Percentiles rank a stretch among this genome's conserved stretches.
phyloP scores from a whole-genome alignment of 2,797 vertebrate genomes.

The Falco naumanni region DNA sequence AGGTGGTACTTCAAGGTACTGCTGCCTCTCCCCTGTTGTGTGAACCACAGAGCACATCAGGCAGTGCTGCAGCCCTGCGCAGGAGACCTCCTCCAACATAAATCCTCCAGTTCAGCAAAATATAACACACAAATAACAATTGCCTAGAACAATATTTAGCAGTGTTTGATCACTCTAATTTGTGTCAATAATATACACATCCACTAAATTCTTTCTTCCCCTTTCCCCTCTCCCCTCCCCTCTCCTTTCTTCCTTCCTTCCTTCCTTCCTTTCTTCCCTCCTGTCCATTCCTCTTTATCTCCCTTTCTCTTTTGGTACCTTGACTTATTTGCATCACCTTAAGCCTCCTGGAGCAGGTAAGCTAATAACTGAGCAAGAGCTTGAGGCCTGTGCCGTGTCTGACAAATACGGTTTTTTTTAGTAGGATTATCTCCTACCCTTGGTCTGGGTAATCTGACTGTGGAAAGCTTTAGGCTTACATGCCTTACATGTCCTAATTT shows the following conservation, averaged over 20 bases:
- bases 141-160: not conserved
- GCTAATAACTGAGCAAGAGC: not conserved
- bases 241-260: rapidly evolving
- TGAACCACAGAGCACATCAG: not conserved
- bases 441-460: not conserved
- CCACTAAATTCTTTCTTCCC: too few species aligned
- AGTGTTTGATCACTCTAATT: not conserved
- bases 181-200: not conserved
- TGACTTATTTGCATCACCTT: not conserved
- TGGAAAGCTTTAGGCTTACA: not conserved
- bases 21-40: not conserved
- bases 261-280: too few species aligned
- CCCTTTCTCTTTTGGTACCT: not conserved
- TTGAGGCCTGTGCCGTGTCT: not conserved
- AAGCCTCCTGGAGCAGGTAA: not conserved
- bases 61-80: not conserved
- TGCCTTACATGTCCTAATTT: not conserved
- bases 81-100: not conserved
- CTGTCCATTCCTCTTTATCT: too few species aligned
- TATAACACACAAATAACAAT: not conserved
- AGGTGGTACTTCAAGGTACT: not conserved
- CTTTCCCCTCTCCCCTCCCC: too few species aligned
- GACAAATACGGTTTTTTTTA: not conserved
- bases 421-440: not conserved
- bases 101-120: not conserved